Evolutionary conservation across 2,113 vertebrate species (phyloP), one percentile per base, ranked within the genome.

Genomic region (Calcarius ornatus): DNA sequence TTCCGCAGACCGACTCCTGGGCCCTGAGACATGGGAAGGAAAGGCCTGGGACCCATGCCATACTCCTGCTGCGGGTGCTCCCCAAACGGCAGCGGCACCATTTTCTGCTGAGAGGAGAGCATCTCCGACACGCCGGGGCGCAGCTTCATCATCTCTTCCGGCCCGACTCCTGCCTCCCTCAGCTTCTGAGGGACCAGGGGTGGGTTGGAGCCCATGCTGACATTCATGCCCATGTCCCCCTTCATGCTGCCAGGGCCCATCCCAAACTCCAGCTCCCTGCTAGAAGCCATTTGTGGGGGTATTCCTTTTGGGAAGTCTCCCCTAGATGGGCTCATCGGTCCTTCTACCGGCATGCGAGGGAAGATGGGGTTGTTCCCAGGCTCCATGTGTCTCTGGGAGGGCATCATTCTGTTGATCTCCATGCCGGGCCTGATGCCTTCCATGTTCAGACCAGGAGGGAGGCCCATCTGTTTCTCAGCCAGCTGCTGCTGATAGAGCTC

Each of bases 401-500:
- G 98, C 97, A 99, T 98, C 98, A 99, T 98, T 97, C 99, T 98
- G 92, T 98, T 99, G 97, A 99, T 98, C 71, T 99, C 99, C 98
- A 98, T 95, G 90, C 97, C 91, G 0, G 98, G 98, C 95, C 98
- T 93, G 81, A 98, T 97, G 38, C 97, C 96, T 91, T 98, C 98
- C 94, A 99, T 98, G 97, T 98, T 98, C 97, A 99, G 98, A 47
- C 98, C 99, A 6, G 99, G 99, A 79, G 99, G 99, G 12, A 99
- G 95, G 45, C 98, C 98, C 96, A 99, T 98, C 94, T 99, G 99
- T 35, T 99, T 99, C 95, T 99, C 99, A 31, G 98, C 98, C 98
- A 99, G 98, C 66, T 99, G 99, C 94, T 99, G 99, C 90, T 99
- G 99, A 78, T 99, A 99, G 96, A 99, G 98, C 76, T 99, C 99